These are phyloP conservation scores for Sorex fumeus DNA, from an alignment of 2,113 vertebrate genomes.

Conservation along the genomic window DNA sequence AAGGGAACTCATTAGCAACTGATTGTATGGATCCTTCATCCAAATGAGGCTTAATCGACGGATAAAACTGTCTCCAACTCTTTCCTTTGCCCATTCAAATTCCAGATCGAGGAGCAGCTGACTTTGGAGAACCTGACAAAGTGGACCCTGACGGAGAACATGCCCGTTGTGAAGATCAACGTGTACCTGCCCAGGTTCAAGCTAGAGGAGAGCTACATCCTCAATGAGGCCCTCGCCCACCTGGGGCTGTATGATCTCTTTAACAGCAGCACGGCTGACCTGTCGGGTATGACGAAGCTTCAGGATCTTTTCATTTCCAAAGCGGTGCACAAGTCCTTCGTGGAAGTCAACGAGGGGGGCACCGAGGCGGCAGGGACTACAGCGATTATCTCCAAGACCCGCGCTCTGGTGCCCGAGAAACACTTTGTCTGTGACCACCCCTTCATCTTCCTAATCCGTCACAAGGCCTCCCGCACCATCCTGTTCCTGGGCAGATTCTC, in stretches of 20 bases:
- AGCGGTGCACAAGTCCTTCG: conserved; percentile 94
- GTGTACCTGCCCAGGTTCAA: conserved; percentile 94
- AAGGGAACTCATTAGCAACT: neutral
- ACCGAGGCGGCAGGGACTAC: conserved; percentile 96
- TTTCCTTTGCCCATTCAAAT: conserved; percentile 41
- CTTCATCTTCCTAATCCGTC: conserved; percentile 95
- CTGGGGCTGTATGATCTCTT: conserved; percentile 94
- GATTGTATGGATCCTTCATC: neutral
- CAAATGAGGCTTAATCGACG: neutral
- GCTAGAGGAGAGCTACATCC: conserved; percentile 92
- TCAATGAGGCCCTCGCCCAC: conserved; percentile 87
- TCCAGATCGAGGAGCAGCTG: conserved; percentile 93
- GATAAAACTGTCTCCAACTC: neutral
- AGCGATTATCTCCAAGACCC: conserved; percentile 82
- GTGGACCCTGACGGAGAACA: conserved; percentile 91
- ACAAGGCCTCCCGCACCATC: conserved; percentile 91
- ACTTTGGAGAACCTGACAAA: conserved; percentile 91
- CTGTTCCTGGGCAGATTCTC: conserved; percentile 92
- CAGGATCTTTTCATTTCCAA: conserved; percentile 92
- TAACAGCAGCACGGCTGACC: conserved; percentile 87
- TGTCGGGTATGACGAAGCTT: conserved; percentile 93
- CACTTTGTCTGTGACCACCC: conserved; percentile 93
- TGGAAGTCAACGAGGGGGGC: conserved; percentile 97
- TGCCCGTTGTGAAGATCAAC: conserved; percentile 86
- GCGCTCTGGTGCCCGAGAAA: conserved; percentile 86